A percentile compares a stretch with the other conserved stretches of the same genome.
phyloP scores from a whole-genome alignment of 1,140 invertebrate genomes.

The Drosophila auraria region DNA sequence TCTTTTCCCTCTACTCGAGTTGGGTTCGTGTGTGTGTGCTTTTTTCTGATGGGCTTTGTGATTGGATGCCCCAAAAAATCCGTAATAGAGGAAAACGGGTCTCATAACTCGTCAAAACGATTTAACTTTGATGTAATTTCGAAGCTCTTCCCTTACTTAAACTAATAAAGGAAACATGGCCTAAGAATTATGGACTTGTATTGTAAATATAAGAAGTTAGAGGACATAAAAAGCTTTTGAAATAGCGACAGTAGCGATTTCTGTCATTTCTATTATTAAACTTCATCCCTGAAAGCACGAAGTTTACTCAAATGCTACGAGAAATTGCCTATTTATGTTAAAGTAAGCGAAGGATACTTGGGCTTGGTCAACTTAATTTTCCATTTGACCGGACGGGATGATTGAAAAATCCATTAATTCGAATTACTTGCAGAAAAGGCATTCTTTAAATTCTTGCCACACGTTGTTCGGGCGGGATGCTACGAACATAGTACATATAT shows the following conservation, averaged over 20 bases:
- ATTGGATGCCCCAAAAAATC: constrained; percentile 1
- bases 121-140: not conserved
- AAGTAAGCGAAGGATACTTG: not conserved
- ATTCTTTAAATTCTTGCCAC: constrained; percentile 57
- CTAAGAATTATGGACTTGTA: not conserved
- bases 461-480: constrained; percentile 31
- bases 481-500: constrained; percentile 14
- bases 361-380: constrained; percentile 20
- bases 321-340: not conserved
- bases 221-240: too few relatives aligned
- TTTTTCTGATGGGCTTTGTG: constrained; percentile 17
- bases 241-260: too few relatives aligned
- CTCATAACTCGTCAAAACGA: not conserved
- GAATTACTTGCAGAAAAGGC: constrained; percentile 71
- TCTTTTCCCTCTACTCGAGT: constrained; percentile 17
- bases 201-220: too few relatives aligned
- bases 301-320: too few relatives aligned
- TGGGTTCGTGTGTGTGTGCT: constrained; percentile 22
- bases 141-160: not conserved
- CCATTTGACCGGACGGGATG: constrained; percentile 11
- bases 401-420: constrained; percentile 74
- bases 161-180: not conserved
- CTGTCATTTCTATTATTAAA: not conserved
- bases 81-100: not conserved
- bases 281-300: not conserved